A percentile compares a stretch with the other conserved stretches of the same genome.
Evolutionary conservation across 1,140 invertebrate genomes (phyloP).

Genomic region (Magallana ariakensis): DNA sequence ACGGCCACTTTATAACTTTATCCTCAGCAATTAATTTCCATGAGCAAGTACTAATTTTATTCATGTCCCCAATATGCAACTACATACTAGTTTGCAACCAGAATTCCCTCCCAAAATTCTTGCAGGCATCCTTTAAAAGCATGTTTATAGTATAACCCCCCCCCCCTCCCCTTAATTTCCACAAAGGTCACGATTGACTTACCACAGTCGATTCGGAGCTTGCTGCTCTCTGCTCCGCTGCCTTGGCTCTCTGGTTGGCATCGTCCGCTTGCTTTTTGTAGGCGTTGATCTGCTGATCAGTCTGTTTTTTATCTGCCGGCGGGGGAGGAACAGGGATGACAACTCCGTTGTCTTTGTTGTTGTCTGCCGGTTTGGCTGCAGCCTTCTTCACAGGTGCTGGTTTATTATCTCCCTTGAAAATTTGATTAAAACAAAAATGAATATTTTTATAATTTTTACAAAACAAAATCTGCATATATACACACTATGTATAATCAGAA

Average conservation of each 20-base stretch:
- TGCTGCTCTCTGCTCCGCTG: neutral
- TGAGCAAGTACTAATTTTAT: no score
- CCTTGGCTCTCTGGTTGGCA: neutral
- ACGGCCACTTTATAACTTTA: no score
- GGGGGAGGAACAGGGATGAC: neutral
- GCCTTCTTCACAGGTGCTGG: neutral
- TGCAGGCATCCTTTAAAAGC: no score
- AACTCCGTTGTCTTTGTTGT: neutral
- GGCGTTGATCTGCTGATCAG: neutral
- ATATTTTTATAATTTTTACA: no score
- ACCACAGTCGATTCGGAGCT: conserved; percentile 37
- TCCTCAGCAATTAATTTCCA: no score
- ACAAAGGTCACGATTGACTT: neutral
- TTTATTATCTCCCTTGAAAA: neutral
- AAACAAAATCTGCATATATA: no score
- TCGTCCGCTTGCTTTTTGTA: conserved; percentile 28
- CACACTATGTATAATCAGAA: no score
- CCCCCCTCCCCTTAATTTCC: no score
- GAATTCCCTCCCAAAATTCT: no score
- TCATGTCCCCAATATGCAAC: no score
- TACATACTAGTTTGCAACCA: no score
- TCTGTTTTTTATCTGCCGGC: conserved; percentile 1
- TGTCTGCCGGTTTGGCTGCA: neutral
- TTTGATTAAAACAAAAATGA: neutral
- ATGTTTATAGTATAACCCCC: no score